These are phyloP conservation scores for Oligia latruncula DNA, from an alignment of 2,888 invertebrate species.

Conservation along the genomic window DNA sequence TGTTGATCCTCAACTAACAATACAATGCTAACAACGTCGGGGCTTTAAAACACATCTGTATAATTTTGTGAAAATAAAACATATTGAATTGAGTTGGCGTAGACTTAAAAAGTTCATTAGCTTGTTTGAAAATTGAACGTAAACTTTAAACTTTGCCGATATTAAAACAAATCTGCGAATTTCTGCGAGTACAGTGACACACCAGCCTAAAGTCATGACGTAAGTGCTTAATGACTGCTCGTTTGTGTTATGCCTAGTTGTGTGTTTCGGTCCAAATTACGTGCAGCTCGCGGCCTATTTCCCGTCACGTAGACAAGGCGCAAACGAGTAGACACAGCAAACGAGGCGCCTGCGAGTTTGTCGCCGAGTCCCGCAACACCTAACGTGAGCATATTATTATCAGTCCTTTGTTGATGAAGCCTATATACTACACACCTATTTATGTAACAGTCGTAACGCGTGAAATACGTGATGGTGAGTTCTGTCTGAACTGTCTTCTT, in stretches of 20 bases:
- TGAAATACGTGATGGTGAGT: neutral
- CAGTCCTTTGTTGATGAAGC: slow-evolving; percentile 45
- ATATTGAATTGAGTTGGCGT: slow-evolving; percentile 36
- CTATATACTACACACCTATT: neutral
- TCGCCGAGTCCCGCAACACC: slow-evolving; percentile 45
- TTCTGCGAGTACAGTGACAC: slow-evolving; percentile 8
- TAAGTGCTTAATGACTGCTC: slow-evolving; percentile 56
- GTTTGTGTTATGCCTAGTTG: slow-evolving; percentile 57
- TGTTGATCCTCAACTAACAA: slow-evolving; percentile 83
- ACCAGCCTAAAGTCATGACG: slow-evolving; percentile 40
- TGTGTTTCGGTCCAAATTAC: slow-evolving; percentile 67
- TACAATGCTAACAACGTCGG: slow-evolving; percentile 71
- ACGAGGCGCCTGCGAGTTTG: slow-evolving; percentile 69
- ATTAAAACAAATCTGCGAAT: neutral
- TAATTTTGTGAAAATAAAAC: slow-evolving; percentile 52
- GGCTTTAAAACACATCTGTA: slow-evolving; percentile 57
- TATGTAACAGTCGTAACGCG: neutral
- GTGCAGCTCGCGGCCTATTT: slow-evolving; percentile 75
- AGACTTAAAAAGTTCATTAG: slow-evolving; percentile 3
- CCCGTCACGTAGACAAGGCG: slow-evolving; percentile 77
- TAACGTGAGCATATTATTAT: slow-evolving; percentile 55
- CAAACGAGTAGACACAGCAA: slow-evolving; percentile 76
- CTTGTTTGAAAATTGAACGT: neutral
- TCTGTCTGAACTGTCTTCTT: neutral
- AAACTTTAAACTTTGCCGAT: neutral